These are phyloP conservation scores for Gryon sp. DNA, from an alignment of 1,140 invertebrate genomes.

Conservation along the genomic window DNA sequence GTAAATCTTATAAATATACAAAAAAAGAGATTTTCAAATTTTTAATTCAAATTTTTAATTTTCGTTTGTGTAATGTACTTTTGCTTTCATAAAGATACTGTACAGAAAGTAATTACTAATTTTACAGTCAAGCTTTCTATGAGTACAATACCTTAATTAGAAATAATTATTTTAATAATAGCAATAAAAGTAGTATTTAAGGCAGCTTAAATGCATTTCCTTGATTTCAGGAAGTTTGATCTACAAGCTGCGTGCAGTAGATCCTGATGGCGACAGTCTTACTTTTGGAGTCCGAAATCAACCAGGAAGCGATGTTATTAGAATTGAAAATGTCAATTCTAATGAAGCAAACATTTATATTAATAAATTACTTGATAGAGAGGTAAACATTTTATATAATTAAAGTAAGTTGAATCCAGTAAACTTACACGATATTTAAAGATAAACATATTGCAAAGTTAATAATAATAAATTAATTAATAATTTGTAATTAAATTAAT, in stretches of 20 bases:
- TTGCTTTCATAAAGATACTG: conserved; percentile 28
- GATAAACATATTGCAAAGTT: too few species aligned
- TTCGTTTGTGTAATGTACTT: not conserved
- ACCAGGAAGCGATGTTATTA: conserved; percentile 89
- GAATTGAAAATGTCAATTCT: conserved; percentile 88
- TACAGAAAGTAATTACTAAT: conserved; percentile 17
- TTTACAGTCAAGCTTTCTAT: conserved; percentile 18
- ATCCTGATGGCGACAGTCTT: conserved; percentile 91
- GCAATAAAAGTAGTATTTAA: conserved; percentile 34
- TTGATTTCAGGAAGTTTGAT: conserved; percentile 87
- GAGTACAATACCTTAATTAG: conserved; percentile 18
- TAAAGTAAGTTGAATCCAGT: too few species aligned
- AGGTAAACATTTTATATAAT: conserved; percentile 81
- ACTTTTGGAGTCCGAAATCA: conserved; percentile 90
- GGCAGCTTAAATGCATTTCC: conserved; percentile 56
- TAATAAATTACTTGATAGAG: conserved; percentile 93
- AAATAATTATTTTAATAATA: conserved; percentile 29
- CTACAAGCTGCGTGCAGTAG: conserved; percentile 88
- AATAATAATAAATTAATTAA: too few species aligned
- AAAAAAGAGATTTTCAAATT: too few species aligned
- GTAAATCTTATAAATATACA: too few species aligned
- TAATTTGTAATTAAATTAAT: too few species aligned
- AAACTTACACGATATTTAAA: not conserved
- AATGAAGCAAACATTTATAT: conserved; percentile 93
- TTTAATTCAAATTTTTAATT: too few species aligned